Base-by-base conservation (phyloP, 2,797 vertebrate genomes). In the Gymnodraco acuticeps region DNA sequence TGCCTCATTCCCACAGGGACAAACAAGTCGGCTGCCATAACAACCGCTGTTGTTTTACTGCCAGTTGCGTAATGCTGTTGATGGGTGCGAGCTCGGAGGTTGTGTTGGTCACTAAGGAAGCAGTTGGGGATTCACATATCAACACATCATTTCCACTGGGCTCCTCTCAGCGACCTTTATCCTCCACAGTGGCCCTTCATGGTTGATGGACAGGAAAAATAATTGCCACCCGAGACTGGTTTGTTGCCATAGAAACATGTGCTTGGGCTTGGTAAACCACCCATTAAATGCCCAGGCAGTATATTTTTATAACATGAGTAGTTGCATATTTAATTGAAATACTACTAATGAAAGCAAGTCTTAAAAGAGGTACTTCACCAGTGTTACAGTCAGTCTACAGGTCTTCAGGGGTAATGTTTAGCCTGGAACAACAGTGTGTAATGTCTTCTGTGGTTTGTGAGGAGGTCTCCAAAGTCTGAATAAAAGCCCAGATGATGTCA, bases 11-110 rank as follows among this genome's bases (percentile, higher is more conserved):
- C 85, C 89, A 82, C 77, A 78, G 84, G 81, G 85, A 91, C 73
- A 93, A 94, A 94, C 91, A 89, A 89, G 73, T 60, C 31, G 3
- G 89, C 88, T 90, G 91, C 90, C 74, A 89, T 92, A 87, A 84
- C 82, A 79, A 94, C 92, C 42, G n/a, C 45, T 84, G 82, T 84
- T 93, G 55, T 87, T 88, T 83, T 75, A 64, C 70, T 79, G 58
- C 1, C 33, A 76, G 76, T 82, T 77, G 81, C 80, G 86, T 81
- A 87, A 85, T 17, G 27, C 70, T 70, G 82, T 70, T 84, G 85
- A 81, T 78, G 88, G 75, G 61, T 45, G 79, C 73, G 82, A 85
- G 88, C 72, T 79, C 66, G 61, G 64, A 82, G 38, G 71, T 63
- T 77, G 80, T 61, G 83, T 78, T 77, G 81, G 87, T 93, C 86